Conservation (phyloP, 1,140 invertebrate species). For the Manduca sexta region DNA sequence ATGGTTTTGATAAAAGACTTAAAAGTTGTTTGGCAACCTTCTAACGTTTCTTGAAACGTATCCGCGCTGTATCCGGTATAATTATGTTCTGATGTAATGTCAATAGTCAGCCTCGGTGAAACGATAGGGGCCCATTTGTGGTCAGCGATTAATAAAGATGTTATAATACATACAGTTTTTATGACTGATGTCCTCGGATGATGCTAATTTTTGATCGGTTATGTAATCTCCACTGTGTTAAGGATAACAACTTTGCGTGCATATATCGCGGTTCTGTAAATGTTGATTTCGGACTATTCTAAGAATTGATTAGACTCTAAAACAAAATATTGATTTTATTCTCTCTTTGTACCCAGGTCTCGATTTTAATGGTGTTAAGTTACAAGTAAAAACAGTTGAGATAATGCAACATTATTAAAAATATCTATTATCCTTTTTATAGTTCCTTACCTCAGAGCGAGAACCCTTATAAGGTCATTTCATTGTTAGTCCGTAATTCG, state of each 20-base stretch:
- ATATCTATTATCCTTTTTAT: no score
- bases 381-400: no score
- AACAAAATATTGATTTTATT: no score
- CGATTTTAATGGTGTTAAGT: no score
- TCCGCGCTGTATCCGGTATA: constrained; percentile 44
- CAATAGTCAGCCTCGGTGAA: constrained; percentile 14
- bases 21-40: constrained; percentile 35
- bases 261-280: no score
- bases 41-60: constrained; percentile 36
- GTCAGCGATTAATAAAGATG: constrained; percentile 4
- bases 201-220: constrained; percentile 5
- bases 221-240: background rate
- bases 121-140: constrained; percentile 11
- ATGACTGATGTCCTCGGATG: constrained; percentile 3
- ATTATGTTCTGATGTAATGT: constrained; percentile 42
- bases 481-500: no score
- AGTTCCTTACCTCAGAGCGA: no score
- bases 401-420: no score
- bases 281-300: no score
- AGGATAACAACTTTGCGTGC: background rate
- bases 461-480: no score
- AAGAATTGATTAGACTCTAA: no score
- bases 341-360: no score
- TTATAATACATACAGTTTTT: background rate
- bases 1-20: background rate